Base-by-base conservation (phyloP, 2,113 vertebrate genomes). In the Arenaria interpres region DNA sequence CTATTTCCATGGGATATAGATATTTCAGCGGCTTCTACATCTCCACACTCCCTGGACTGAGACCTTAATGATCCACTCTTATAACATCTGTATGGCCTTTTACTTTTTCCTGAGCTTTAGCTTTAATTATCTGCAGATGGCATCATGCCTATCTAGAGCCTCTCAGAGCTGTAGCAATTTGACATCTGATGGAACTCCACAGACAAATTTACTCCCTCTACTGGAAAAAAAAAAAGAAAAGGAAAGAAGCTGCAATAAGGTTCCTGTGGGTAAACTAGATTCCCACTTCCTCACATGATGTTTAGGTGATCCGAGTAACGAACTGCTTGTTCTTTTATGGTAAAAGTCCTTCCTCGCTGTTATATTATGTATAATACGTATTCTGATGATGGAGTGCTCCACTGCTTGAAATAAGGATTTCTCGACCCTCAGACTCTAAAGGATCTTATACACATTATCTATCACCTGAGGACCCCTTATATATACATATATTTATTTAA, bases 311-410 rank as follows among this genome's bases (percentile, higher is more conserved):
- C 6, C 39, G 8, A 3, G 30, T 19, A 56, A 62, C 0, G 3
- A 71, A 43, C 14, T 24, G 7, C 30, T 46, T 27, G 7, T 15
- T 48, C 8, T 28, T 69, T 39, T 27, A 62, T 1, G 4, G 14
- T 10, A 83, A n/a, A 7, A 56, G 35, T 51, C 16, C 30, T 48
- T 79, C 35, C 30, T 85, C 39, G 24, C 14, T 2, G 0, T 62
- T 81, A 33, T 22, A 33, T 12, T 33, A n/a, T 22, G 10, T 45
- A 12, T 33, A 72, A 66, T 7, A 30, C 5, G 21, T 37, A 5
- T 20, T 19, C 32, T 33, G n/a, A 64, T 11, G 24, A 74, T 4
- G 1, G 0, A 8, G 9, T 75, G 69, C 4, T 7, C 7, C 10
- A 14, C 11, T 69, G 39, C 30, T 60, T 25, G 4, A 89, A 51